Evolutionary conservation across 2,113 vertebrate species (phyloP).

Genomic region (Cyrtonyx montezumae): DNA sequence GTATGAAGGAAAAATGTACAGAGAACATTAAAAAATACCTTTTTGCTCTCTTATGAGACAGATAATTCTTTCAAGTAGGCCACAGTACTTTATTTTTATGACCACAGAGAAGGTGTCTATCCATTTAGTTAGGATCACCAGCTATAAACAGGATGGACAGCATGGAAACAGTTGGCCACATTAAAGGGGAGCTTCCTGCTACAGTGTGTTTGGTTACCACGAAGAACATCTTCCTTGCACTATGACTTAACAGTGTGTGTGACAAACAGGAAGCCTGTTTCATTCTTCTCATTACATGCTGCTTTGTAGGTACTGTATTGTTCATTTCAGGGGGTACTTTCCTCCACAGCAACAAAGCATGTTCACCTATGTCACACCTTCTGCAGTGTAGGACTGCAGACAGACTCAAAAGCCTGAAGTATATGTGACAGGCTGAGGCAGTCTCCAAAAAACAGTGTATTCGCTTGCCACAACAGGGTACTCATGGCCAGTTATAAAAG

Average conservation of each 20-base stretch:
- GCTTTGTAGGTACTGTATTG: not conserved
- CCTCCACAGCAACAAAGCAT: not conserved
- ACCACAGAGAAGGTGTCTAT: not conserved
- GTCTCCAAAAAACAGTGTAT: not conserved
- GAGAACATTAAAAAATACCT: not conserved
- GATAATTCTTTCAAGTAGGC: not conserved
- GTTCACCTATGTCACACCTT: not conserved
- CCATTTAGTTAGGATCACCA: not conserved
- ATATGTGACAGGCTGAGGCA: not conserved
- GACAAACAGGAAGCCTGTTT: not conserved
- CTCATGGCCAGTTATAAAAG: not conserved
- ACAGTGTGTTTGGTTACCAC: not conserved
- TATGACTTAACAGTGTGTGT: not conserved
- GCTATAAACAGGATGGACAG: not conserved
- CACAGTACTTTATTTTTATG: not conserved
- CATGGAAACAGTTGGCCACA: not conserved
- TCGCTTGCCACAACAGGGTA: not conserved
- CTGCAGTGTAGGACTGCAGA: fast-evolving
- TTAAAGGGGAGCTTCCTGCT: not conserved
- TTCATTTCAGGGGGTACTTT: not conserved
- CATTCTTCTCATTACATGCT: not conserved
- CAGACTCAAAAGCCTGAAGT: not conserved
- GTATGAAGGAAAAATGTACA: not conserved
- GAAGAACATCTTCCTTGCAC: fast-evolving
- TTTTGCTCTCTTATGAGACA: not conserved